Conservation (phyloP, 2,888 invertebrate genomes). For the Orthosia cruda region DNA sequence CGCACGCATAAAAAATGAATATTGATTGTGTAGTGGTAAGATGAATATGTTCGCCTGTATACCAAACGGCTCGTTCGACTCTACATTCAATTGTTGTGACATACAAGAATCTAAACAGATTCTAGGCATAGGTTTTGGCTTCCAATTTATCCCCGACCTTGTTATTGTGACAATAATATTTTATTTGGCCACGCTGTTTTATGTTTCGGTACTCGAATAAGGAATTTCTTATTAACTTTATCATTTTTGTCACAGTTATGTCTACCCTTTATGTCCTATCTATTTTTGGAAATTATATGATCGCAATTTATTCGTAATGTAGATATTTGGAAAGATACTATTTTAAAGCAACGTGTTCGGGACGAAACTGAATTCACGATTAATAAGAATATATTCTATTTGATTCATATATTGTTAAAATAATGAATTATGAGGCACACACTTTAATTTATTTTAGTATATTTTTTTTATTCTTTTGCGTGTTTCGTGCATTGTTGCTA, state of each 20-base stretch:
- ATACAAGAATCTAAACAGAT: slow-evolving; percentile 22
- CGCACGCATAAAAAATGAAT: background rate
- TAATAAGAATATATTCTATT: background rate
- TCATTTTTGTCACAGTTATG: slow-evolving; percentile 17
- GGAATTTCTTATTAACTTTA: slow-evolving; percentile 40
- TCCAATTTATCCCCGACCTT: slow-evolving; percentile 32
- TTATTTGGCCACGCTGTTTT: slow-evolving; percentile 22
- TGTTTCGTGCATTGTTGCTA: too few species aligned
- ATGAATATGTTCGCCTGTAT: background rate
- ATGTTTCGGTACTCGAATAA: slow-evolving; percentile 19
- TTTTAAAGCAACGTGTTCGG: background rate
- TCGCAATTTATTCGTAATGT: background rate
- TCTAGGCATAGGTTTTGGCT: slow-evolving; percentile 19
- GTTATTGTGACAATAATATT: slow-evolving; percentile 41
- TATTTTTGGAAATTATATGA: slow-evolving; percentile 6
- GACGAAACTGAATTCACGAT: background rate
- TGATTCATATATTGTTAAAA: too few species aligned
- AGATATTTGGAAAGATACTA: background rate
- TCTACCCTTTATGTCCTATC: slow-evolving; percentile 12
- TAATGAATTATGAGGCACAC: too few species aligned
- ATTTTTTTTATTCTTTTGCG: too few species aligned
- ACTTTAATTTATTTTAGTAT: too few species aligned
- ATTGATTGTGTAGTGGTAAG: background rate
- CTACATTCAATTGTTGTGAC: slow-evolving; percentile 54
- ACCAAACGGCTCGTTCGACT: background rate